Conservation (phyloP, 2,113 vertebrate species). For the Vireo altiloquus region DNA sequence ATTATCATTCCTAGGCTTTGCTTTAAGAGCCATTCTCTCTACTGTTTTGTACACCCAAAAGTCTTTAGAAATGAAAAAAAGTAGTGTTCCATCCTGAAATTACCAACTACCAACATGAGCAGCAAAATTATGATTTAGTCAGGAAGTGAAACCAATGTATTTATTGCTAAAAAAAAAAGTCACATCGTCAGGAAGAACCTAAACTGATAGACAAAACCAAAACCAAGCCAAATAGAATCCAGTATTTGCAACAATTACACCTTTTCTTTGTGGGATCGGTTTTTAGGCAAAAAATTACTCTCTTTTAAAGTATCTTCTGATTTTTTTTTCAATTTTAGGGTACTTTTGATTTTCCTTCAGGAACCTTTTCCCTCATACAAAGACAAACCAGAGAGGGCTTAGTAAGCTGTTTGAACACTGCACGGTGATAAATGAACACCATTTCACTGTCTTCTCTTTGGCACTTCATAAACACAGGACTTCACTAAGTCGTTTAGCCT, state of each 20-base stretch:
- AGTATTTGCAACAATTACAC: neutral
- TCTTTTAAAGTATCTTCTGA: neutral
- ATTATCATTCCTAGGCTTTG: neutral
- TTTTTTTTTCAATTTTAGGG: neutral
- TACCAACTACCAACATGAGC: neutral
- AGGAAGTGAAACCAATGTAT: neutral
- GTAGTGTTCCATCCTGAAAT: neutral
- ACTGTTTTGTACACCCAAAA: neutral
- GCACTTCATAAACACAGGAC: neutral
- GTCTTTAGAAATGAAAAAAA: neutral
- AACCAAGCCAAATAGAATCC: neutral
- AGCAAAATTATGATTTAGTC: neutral
- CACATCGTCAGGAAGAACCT: neutral
- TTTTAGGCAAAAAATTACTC: neutral
- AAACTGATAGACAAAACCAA: neutral
- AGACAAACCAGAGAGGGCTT: neutral
- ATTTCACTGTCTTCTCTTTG: neutral
- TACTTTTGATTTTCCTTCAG: neutral
- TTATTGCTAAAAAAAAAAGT: neutral
- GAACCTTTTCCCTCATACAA: neutral
- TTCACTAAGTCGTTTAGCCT: neutral
- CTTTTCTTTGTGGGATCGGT: neutral
- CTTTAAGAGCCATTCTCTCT: neutral
- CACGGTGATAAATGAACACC: neutral
- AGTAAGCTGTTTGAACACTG: neutral